Percentiles rank a stretch among this genome's conserved stretches.
Evolutionary conservation across 2,888 invertebrate genomes (phyloP).

Genomic region (Papilio protenor): DNA sequence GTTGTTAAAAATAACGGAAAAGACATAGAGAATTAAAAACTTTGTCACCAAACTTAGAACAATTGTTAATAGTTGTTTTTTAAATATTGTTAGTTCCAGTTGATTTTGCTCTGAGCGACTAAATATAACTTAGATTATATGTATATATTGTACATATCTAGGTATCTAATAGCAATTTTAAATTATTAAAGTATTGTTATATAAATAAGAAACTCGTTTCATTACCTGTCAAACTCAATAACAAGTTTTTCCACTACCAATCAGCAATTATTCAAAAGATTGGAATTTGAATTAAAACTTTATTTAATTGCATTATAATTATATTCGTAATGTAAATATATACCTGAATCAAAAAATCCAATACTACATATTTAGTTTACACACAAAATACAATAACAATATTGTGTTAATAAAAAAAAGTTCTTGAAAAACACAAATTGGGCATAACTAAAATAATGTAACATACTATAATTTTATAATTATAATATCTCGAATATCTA

Average conservation of each 20-base stretch:
- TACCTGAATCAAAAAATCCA: slow-evolving; percentile 23
- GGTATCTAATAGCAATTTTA: slow-evolving; percentile 29
- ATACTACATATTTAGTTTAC: neutral
- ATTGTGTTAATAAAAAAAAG: neutral
- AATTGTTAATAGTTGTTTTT: slow-evolving; percentile 21
- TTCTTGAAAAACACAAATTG: neutral
- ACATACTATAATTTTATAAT: too few relatives aligned
- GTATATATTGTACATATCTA: slow-evolving; percentile 67
- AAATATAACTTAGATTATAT: slow-evolving; percentile 46
- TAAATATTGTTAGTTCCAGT: neutral
- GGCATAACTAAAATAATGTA: neutral
- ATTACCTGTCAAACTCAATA: slow-evolving; percentile 33
- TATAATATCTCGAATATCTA: neutral
- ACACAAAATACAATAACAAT: neutral
- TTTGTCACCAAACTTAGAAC: neutral
- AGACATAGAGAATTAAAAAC: slow-evolving; percentile 7
- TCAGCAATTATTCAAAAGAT: neutral
- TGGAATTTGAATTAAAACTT: neutral
- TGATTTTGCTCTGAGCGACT: slow-evolving; percentile 49
- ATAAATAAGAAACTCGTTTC: slow-evolving; percentile 43
- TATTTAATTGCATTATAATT: slow-evolving; percentile 23
- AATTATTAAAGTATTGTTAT: slow-evolving; percentile 39
- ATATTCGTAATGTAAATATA: slow-evolving; percentile 36
- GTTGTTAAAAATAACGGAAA: slow-evolving; percentile 30
- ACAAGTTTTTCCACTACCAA: neutral